phyloP scores from a whole-genome alignment of 2,888 invertebrate genomes.

The Leptogaster cylindrica region DNA sequence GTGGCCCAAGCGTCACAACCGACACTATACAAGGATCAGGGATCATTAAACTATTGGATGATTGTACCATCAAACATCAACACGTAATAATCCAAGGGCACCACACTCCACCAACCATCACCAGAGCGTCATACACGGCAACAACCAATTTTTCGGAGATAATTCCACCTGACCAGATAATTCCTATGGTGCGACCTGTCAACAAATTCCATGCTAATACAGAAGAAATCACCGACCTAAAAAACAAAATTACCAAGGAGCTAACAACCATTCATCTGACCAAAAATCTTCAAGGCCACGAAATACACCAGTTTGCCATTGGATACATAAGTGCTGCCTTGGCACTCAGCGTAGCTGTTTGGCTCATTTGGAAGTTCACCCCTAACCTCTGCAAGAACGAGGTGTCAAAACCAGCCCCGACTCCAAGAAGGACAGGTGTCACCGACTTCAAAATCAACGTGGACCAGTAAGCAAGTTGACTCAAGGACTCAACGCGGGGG shows the following conservation, averaged over 20 bases:
- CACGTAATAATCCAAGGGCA: not conserved
- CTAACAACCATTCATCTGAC: not conserved
- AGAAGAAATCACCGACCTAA: not conserved
- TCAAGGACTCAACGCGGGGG: too few species aligned
- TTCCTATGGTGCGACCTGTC: not conserved
- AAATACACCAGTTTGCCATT: not conserved
- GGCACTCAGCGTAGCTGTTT: not conserved
- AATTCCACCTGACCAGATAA: not conserved
- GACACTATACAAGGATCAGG: not conserved
- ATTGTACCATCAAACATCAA: not conserved
- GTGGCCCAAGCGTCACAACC: not conserved
- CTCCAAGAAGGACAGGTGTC: not conserved
- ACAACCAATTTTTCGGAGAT: not conserved
- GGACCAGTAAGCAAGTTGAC: too few species aligned
- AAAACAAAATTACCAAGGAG: not conserved
- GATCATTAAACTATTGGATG: not conserved
- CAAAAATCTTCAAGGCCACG: not conserved
- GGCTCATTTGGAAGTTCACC: not conserved
- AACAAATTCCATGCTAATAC: not conserved
- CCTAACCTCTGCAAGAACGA: not conserved
- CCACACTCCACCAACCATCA: not conserved
- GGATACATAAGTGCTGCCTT: not conserved
- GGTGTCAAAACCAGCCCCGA: not conserved
- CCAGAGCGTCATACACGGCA: not conserved
- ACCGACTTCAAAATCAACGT: not conserved